Conservation (phyloP, 1,140 invertebrate genomes). For the Polypedilum pembai region DNA sequence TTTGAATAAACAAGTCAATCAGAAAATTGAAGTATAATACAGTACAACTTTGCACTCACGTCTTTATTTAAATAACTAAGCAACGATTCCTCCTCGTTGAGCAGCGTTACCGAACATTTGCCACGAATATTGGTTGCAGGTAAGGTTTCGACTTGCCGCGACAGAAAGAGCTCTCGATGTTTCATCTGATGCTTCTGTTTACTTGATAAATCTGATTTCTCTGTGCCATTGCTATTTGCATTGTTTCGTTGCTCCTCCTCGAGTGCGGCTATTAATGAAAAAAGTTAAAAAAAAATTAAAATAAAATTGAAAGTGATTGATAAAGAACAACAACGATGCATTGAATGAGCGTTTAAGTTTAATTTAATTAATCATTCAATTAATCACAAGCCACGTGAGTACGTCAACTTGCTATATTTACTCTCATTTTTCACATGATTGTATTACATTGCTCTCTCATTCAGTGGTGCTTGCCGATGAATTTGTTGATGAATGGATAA, state of each 20-base stretch:
- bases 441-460: neutral
- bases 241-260: constrained; percentile 43
- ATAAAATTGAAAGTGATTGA: neutral
- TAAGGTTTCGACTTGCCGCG: constrained; percentile 94
- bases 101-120: constrained; percentile 95
- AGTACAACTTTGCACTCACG: constrained; percentile 50
- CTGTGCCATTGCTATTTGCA: constrained; percentile 23
- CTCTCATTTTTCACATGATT: neutral
- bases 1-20: neutral
- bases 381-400: neutral
- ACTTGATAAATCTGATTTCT: constrained; percentile 43
- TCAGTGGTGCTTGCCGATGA: neutral
- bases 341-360: neutral
- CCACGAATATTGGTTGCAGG: constrained; percentile 97
- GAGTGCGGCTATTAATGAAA: constrained; percentile 42
- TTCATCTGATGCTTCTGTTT: constrained; percentile 92
- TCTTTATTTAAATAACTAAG: constrained; percentile 95
- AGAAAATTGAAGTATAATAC: constrained; percentile 12
- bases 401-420: neutral
- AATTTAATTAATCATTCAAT: constrained; percentile 20
- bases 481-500: neutral
- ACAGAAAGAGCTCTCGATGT: constrained; percentile 95
- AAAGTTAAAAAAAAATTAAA: neutral
- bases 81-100: constrained; percentile 96
- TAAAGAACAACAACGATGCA: neutral